phyloP scores from a whole-genome alignment of 2,888 invertebrate genomes.

The Fragum sueziense region DNA sequence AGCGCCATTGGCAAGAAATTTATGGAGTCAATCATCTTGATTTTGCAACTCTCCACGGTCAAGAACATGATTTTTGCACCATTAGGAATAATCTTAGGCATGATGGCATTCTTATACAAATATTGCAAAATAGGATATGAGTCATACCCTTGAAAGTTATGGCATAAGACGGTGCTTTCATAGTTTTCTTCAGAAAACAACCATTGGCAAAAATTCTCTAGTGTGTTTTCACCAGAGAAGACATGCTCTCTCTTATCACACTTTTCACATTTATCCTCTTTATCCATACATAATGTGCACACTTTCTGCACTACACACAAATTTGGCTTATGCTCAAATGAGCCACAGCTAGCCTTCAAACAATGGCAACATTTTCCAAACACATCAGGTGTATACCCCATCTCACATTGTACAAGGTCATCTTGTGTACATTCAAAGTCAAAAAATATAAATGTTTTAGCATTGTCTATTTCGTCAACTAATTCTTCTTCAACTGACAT shows the following conservation, averaged over 20 bases:
- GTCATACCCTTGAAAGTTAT: slow-evolving; percentile 52
- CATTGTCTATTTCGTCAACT: not conserved
- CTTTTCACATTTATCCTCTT: slow-evolving; percentile 8
- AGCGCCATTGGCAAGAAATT: slow-evolving; percentile 48
- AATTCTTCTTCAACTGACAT: no score
- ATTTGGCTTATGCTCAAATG: slow-evolving; percentile 18
- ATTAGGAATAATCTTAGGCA: slow-evolving; percentile 11
- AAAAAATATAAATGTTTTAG: no score
- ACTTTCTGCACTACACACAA: slow-evolving; percentile 6
- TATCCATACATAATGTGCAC: slow-evolving; percentile 11
- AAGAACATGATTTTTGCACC: slow-evolving; percentile 40
- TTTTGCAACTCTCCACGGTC: no score
- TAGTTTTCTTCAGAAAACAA: slow-evolving; percentile 7
- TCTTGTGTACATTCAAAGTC: slow-evolving; percentile 36
- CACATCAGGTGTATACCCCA: slow-evolving; percentile 1
- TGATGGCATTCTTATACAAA: slow-evolving; percentile 25
- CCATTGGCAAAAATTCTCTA: slow-evolving; percentile 43
- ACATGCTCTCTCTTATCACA: slow-evolving; percentile 33
- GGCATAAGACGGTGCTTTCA: slow-evolving; percentile 34
- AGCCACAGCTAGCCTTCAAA: slow-evolving; percentile 22
- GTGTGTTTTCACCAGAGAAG: slow-evolving; percentile 13
- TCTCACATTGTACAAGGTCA: slow-evolving; percentile 26
- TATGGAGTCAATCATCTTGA: no score
- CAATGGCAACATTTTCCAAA: slow-evolving; percentile 34
- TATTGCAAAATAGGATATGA: slow-evolving; percentile 41